Conservation (phyloP, 2,113 vertebrate genomes). For the Macrotis lagotis region DNA sequence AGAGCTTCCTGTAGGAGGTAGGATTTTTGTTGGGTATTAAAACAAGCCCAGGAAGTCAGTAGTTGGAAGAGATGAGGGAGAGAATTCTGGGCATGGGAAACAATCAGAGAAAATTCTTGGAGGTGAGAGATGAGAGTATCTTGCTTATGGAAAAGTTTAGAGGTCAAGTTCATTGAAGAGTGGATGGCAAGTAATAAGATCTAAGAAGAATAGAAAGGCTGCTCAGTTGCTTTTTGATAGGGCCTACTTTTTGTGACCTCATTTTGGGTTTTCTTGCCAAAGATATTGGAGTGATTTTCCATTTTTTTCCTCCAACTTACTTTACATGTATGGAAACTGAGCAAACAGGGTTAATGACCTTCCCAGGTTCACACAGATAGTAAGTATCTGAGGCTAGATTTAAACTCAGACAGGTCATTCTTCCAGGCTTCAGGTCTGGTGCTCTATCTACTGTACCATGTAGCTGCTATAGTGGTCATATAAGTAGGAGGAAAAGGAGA, state of each 20-base stretch:
- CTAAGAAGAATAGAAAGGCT: not conserved
- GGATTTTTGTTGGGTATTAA: not conserved
- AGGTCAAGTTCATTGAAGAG: too few species aligned
- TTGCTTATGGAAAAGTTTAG: not conserved
- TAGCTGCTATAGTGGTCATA: not conserved
- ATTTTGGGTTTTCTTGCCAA: not conserved
- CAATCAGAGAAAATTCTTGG: not conserved
- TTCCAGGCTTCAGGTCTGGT: not conserved
- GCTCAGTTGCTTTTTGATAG: not conserved
- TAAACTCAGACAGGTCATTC: not conserved
- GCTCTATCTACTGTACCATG: not conserved
- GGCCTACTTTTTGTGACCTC: not conserved
- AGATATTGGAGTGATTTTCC: not conserved
- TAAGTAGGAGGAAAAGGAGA: not conserved
- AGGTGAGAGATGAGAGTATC: not conserved
- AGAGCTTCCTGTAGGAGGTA: not conserved
- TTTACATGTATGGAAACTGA: not conserved
- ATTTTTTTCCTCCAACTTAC: not conserved
- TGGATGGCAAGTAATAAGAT: not conserved
- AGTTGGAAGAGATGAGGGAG: not conserved
- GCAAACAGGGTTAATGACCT: not conserved
- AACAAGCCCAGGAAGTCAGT: not conserved
- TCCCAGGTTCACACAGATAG: not conserved
- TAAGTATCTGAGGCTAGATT: not conserved
- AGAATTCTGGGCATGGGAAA: not conserved